A percentile compares a stretch with the other conserved stretches of the same genome.
Conservation (phyloP, 1,140 invertebrate genomes). For the Drosophila ohnishii region DNA sequence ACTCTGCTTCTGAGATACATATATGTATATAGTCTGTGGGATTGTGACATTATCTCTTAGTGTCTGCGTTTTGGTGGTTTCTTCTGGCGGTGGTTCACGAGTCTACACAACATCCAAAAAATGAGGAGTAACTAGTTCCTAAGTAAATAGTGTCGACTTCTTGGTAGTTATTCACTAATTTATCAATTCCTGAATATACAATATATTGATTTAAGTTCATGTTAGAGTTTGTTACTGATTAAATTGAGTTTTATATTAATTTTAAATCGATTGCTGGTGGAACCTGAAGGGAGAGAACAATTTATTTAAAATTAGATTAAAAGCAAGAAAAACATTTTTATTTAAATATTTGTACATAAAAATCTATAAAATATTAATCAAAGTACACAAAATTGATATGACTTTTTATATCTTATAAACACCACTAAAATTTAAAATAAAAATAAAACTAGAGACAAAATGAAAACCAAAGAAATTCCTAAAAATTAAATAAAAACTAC, state of each 20-base stretch:
- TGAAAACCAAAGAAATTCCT: neutral
- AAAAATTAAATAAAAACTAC: neutral
- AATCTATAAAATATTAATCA: too few species aligned
- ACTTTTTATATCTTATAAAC: too few species aligned
- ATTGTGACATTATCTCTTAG: conserved; percentile 10
- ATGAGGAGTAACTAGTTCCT: conserved; percentile 33
- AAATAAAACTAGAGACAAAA: neutral
- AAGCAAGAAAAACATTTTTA: neutral
- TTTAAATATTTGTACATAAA: too few species aligned
- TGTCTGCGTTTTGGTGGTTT: conserved; percentile 28
- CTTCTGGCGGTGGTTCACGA: conserved; percentile 42
- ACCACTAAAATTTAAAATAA: too few species aligned
- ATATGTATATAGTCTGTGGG: conserved; percentile 30
- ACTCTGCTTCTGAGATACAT: conserved; percentile 5
- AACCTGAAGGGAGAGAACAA: conserved; percentile 7
- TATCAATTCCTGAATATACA: conserved; percentile 66
- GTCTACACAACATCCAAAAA: conserved; percentile 44
- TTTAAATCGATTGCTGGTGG: conserved; percentile 32
- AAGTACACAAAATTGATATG: too few species aligned
- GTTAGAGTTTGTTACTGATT: conserved; percentile 20
- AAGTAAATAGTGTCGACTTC: conserved; percentile 32
- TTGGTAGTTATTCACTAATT: conserved; percentile 52
- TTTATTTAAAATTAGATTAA: neutral
- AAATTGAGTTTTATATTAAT: conserved; percentile 19
- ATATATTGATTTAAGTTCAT: conserved; percentile 47